phyloP scores from a whole-genome alignment of 2,797 vertebrate genomes.

The Chelon labrosus region DNA sequence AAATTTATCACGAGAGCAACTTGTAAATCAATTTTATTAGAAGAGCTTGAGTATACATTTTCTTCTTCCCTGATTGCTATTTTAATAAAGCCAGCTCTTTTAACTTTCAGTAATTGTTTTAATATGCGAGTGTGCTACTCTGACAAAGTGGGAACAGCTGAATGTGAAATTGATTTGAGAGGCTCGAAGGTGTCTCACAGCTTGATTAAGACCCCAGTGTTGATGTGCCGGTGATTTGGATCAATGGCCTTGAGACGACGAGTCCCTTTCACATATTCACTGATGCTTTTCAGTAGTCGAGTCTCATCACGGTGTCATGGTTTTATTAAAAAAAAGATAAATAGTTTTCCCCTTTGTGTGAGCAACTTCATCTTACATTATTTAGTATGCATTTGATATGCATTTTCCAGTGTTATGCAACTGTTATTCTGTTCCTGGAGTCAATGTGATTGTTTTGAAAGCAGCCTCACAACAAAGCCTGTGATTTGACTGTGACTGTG shows the following conservation, averaged over 20 bases:
- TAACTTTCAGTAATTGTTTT: slow-evolving; percentile 52
- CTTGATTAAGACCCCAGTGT: slow-evolving; percentile 54
- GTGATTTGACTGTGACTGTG: slow-evolving; percentile 36
- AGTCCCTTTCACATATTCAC: slow-evolving; percentile 26
- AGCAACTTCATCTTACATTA: neutral
- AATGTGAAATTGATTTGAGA: slow-evolving; percentile 65
- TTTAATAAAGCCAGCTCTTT: slow-evolving; percentile 32
- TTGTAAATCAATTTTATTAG: slow-evolving; percentile 20
- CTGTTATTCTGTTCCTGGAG: slow-evolving; percentile 38
- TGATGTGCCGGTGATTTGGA: slow-evolving; percentile 31
- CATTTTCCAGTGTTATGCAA: slow-evolving; percentile 26
- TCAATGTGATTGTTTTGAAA: slow-evolving; percentile 56
- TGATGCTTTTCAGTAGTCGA: slow-evolving; percentile 11
- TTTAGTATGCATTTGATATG: slow-evolving; percentile 23
- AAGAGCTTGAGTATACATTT: slow-evolving; percentile 19
- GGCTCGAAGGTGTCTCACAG: slow-evolving; percentile 51
- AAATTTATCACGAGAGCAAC: slow-evolving; percentile 10
- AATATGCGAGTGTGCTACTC: slow-evolving; percentile 52
- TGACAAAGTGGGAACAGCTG: slow-evolving; percentile 47
- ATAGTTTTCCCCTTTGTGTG: neutral
- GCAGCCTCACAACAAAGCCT: slow-evolving; percentile 32
- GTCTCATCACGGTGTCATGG: slow-evolving; percentile 9
- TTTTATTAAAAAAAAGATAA: slow-evolving; percentile 1
- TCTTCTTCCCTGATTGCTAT: slow-evolving; percentile 37
- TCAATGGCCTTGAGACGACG: slow-evolving; percentile 32